These are phyloP conservation scores for Ischnura elegans DNA, from an alignment of 2,888 invertebrate genomes.

Conservation along the genomic window DNA sequence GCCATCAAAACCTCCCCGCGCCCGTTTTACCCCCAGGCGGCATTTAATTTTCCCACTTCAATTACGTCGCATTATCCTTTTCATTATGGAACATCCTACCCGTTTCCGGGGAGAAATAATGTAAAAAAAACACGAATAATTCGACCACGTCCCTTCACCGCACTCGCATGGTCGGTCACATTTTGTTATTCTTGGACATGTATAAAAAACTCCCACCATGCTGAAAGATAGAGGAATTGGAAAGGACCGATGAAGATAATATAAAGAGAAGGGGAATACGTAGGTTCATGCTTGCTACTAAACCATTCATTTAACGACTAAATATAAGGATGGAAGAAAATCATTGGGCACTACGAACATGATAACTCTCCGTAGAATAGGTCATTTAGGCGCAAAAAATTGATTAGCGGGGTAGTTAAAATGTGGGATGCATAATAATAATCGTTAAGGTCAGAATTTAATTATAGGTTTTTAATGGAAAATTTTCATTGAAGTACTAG, in stretches of 20 bases:
- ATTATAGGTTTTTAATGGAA: too few relatives aligned
- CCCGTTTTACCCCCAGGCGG: background rate
- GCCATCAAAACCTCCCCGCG: background rate
- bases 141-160: background rate
- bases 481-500: too few relatives aligned
- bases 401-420: too few relatives aligned
- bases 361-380: too few relatives aligned
- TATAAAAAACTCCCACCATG: background rate
- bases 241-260: background rate
- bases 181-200: background rate
- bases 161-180: background rate
- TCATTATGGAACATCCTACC: slow-evolving; percentile 13
- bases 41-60: slow-evolving; percentile 15
- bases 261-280: background rate
- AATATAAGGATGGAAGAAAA: too few relatives aligned
- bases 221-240: background rate
- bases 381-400: too few relatives aligned
- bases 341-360: too few relatives aligned
- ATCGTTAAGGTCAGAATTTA: too few relatives aligned
- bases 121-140: background rate
- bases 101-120: background rate
- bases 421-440: too few relatives aligned
- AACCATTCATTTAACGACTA: too few relatives aligned
- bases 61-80: slow-evolving; percentile 15
- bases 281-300: too few relatives aligned